Evolutionary conservation across 1,140 invertebrate genomes (phyloP).

Genomic region (Zophobas atratus): DNA sequence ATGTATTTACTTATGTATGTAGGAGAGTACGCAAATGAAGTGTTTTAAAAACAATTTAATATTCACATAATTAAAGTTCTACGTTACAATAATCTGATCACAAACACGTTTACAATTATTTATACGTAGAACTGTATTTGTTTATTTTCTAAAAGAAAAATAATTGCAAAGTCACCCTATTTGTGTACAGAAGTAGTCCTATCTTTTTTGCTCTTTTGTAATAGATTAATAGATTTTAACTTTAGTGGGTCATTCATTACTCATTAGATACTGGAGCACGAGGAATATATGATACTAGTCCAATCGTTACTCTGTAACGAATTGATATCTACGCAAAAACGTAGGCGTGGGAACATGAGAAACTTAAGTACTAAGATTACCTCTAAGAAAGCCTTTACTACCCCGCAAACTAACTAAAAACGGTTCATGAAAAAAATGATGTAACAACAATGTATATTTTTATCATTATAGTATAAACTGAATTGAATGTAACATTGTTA

Average conservation of each 20-base stretch:
- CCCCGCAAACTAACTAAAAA: neutral
- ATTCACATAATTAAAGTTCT: too few relatives aligned
- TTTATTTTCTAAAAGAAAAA: too few relatives aligned
- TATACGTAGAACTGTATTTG: too few relatives aligned
- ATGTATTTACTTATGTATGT: too few relatives aligned
- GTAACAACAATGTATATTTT: neutral
- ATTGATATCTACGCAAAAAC: constrained; percentile 8
- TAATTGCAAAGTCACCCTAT: too few relatives aligned
- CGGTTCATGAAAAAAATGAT: neutral
- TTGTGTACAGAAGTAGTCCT: neutral
- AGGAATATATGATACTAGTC: neutral
- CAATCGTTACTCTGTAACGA: constrained; percentile 22
- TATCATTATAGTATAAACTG: neutral
- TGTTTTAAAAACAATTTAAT: too few relatives aligned
- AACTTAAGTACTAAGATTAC: constrained; percentile 9
- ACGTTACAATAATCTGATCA: too few relatives aligned
- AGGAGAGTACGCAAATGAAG: too few relatives aligned
- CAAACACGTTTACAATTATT: too few relatives aligned
- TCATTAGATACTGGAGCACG: neutral
- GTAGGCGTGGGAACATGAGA: constrained; percentile 19
- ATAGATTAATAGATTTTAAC: neutral
- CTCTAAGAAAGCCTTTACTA: neutral
- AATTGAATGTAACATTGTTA: neutral
- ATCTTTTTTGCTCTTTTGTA: neutral
- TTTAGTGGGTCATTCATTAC: constrained; percentile 1